These are phyloP conservation scores for cat (Felis catus) DNA, from an alignment of 2,113 vertebrate genomes.

Conservation along the genomic window F.catus_Fca126_mat1.0 CM031428.1:28100501-28101000, in stretches of 20 bases:
- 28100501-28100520: neutral
- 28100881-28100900: neutral
- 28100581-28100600: neutral
- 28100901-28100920: neutral
- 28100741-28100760: neutral
- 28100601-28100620: neutral
- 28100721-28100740: neutral
- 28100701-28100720: neutral
- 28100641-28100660: neutral
- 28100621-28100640: neutral
- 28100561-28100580: neutral
- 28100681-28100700: neutral
- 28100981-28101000: neutral
- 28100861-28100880: neutral
- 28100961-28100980: neutral
- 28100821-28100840: neutral
- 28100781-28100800: no score
- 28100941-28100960: neutral
- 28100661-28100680: neutral
- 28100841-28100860: neutral
- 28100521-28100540: neutral
- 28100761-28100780: neutral
- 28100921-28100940: neutral
- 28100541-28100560: neutral
- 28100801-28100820: neutral